A percentile compares a stretch with the other conserved stretches of the same genome.
Evolutionary conservation across 2,797 vertebrate species (phyloP).

Genomic region (Kryptopterus vitreolus): DNA sequence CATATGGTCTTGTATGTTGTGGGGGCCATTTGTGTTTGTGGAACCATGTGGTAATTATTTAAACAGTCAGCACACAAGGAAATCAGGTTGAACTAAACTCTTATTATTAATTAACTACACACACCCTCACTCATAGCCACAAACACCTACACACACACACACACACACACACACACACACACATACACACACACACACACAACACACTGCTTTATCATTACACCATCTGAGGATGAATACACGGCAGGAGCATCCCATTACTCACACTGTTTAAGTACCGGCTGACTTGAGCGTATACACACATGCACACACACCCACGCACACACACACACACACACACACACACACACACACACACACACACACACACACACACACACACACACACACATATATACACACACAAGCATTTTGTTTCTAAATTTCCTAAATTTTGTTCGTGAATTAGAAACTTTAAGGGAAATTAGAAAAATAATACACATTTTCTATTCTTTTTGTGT

Average conservation of each 20-base stretch:
- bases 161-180: slow-evolving; percentile 33
- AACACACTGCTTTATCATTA: slow-evolving; percentile 46
- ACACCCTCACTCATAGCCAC: slow-evolving; percentile 38
- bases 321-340: slow-evolving; percentile 1
- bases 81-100: slow-evolving; percentile 62
- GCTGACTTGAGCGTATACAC: slow-evolving; percentile 17
- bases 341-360: slow-evolving; percentile 20
- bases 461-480: neutral
- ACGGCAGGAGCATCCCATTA: slow-evolving; percentile 49
- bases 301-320: slow-evolving; percentile 20
- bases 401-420: neutral
- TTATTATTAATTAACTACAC: slow-evolving; percentile 61
- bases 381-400: slow-evolving; percentile 22
- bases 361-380: neutral
- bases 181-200: no score
- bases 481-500: neutral
- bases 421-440: neutral
- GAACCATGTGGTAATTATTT: slow-evolving; percentile 58
- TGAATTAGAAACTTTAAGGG: neutral
- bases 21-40: slow-evolving; percentile 23
- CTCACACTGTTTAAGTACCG: slow-evolving; percentile 38
- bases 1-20: slow-evolving; percentile 16
- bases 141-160: slow-evolving; percentile 1
- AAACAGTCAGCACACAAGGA: slow-evolving; percentile 63
- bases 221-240: slow-evolving; percentile 23